These are phyloP conservation scores for Arctopsyche grandis DNA, from an alignment of 1,140 invertebrate species.

Conservation along the genomic window DNA sequence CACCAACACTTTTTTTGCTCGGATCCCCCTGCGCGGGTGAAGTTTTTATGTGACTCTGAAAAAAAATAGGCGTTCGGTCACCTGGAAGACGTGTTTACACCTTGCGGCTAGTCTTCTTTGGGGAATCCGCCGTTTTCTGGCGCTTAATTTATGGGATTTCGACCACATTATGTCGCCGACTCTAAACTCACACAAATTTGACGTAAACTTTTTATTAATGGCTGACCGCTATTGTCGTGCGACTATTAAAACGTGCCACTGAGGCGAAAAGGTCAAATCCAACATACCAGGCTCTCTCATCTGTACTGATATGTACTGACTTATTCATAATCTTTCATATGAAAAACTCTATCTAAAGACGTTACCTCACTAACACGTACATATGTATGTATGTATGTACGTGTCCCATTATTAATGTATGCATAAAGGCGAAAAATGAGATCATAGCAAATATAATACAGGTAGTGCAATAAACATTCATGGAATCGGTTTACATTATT, in stretches of 20 bases:
- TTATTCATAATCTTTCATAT: no score
- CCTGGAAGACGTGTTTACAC: conserved; percentile 47
- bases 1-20: conserved; percentile 41
- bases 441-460: no score
- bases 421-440: no score
- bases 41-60: not conserved
- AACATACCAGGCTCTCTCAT: no score
- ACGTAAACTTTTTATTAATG: conserved; percentile 21
- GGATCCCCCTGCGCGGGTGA: not conserved
- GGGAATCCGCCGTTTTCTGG: conserved; percentile 9
- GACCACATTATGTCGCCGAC: conserved; percentile 12
- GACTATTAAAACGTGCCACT: not conserved
- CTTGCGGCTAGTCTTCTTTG: conserved; percentile 35
- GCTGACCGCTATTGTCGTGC: not conserved
- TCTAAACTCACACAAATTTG: conserved; percentile 30
- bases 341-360: no score
- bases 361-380: no score
- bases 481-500: no score
- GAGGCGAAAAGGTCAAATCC: no score
- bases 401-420: no score
- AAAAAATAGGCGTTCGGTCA: conserved; percentile 36
- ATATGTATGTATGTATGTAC: no score
- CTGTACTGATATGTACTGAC: no score
- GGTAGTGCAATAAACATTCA: no score
- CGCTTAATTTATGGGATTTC: conserved; percentile 18